Percentiles rank a stretch among this genome's conserved stretches.
These are phyloP conservation scores for Paramisgurnus dabryanus DNA, from an alignment of 2,113 vertebrate species.

Conservation along the genomic window DNA sequence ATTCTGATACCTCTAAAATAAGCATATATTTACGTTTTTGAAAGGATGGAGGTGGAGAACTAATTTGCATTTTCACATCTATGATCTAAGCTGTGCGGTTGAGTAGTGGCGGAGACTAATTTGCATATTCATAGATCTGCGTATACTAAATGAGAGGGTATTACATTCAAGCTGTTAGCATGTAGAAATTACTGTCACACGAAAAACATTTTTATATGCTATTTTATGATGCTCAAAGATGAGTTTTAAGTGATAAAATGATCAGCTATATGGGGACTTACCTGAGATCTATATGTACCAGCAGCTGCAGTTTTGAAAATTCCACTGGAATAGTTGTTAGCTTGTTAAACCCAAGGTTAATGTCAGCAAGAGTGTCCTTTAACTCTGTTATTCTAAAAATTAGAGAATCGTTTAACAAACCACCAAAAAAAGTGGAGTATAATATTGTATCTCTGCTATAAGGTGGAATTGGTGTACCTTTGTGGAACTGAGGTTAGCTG, in stretches of 20 bases:
- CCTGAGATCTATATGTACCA: constrained; percentile 90
- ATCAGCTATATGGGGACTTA: constrained; percentile 56
- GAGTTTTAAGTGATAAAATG: too few relatives aligned
- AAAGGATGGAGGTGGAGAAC: too few relatives aligned
- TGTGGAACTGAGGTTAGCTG: constrained; percentile 80
- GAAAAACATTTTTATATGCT: not conserved
- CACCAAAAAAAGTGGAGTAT: not conserved
- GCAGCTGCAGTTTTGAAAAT: constrained; percentile 78
- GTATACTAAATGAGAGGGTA: too few relatives aligned
- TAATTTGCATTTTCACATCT: too few relatives aligned
- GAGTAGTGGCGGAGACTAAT: too few relatives aligned
- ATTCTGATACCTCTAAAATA: too few relatives aligned
- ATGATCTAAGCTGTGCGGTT: too few relatives aligned
- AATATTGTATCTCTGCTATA: not conserved
- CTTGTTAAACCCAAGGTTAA: constrained; percentile 90
- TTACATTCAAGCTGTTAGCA: too few relatives aligned
- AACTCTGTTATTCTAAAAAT: constrained; percentile 82
- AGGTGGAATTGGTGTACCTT: constrained; percentile 72
- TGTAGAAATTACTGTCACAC: too few relatives aligned
- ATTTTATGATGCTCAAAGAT: too few relatives aligned
- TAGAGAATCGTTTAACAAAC: constrained; percentile 39
- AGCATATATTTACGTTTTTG: too few relatives aligned
- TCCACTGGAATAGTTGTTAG: constrained; percentile 77
- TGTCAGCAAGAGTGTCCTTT: constrained; percentile 79
- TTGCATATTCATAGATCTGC: too few relatives aligned